phyloP scores from a whole-genome alignment of 2,888 invertebrate species.

The Lithophane leautieri region DNA sequence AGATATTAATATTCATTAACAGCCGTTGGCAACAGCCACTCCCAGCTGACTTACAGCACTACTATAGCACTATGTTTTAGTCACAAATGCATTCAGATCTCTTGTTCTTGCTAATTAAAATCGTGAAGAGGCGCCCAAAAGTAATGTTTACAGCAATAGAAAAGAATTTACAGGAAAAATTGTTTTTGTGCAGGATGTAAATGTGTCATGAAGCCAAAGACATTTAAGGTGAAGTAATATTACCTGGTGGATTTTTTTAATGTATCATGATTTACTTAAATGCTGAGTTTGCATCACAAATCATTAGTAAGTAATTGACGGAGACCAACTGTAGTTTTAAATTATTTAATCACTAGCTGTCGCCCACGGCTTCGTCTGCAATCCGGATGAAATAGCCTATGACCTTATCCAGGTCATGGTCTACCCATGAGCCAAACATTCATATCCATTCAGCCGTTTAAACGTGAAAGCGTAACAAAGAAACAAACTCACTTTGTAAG shows the following conservation, averaged over 20 bases:
- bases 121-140: background rate
- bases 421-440: no score
- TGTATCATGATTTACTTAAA: no score
- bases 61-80: conserved; percentile 27
- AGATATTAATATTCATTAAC: conserved; percentile 65
- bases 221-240: background rate
- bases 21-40: conserved; percentile 43
- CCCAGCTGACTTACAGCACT: conserved; percentile 42
- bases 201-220: background rate
- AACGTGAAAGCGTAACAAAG: no score
- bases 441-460: no score
- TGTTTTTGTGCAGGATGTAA: background rate
- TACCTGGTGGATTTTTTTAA: no score
- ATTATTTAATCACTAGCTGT: no score
- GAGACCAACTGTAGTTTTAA: background rate
- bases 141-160: background rate
- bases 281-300: background rate
- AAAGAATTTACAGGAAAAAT: conserved; percentile 4
- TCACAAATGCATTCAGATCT: conserved; percentile 24
- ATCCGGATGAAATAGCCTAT: no score
- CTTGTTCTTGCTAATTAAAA: conserved; percentile 36
- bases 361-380: no score
- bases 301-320: background rate
- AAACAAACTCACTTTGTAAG: no score
- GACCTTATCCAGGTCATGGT: no score